Percentiles rank a stretch among this genome's conserved stretches.
These are phyloP conservation scores for Passer domesticus DNA, from an alignment of 2,113 vertebrate species.

Conservation along the genomic window DNA sequence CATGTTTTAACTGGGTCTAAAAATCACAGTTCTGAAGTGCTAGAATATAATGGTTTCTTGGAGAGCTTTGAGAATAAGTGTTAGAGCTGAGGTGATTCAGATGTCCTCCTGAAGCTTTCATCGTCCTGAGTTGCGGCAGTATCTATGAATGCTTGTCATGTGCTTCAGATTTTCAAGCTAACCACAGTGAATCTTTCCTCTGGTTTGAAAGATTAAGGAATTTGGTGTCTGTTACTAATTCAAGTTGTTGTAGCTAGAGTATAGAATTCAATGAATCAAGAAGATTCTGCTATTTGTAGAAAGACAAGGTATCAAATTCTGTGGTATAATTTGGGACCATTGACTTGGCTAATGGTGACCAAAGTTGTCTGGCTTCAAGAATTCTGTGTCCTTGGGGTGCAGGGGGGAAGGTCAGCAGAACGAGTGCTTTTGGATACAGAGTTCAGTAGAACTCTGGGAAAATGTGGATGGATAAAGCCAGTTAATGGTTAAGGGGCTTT, in stretches of 20 bases:
- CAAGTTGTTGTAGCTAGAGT: neutral
- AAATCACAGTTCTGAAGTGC: neutral
- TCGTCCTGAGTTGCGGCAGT: fast-evolving
- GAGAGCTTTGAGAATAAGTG: neutral
- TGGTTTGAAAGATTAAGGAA: neutral
- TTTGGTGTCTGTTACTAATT: neutral
- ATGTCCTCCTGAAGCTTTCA: neutral
- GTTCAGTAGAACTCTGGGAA: neutral
- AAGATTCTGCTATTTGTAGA: neutral
- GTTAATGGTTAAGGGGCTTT: neutral
- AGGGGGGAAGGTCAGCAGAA: neutral
- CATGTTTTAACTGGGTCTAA: neutral
- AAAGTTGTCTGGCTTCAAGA: neutral
- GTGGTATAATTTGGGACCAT: neutral
- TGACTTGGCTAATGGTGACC: neutral
- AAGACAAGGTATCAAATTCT: neutral
- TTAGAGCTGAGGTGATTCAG: neutral
- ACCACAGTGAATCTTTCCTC: neutral
- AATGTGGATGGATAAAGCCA: neutral
- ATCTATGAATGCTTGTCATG: fast-evolving
- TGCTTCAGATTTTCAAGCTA: neutral
- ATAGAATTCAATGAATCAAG: neutral
- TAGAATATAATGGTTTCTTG: neutral
- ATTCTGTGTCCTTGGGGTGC: neutral
- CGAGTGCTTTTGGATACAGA: neutral